Base-by-base conservation (phyloP, 1,140 invertebrate species). In the Panulirus ornatus region DNA sequence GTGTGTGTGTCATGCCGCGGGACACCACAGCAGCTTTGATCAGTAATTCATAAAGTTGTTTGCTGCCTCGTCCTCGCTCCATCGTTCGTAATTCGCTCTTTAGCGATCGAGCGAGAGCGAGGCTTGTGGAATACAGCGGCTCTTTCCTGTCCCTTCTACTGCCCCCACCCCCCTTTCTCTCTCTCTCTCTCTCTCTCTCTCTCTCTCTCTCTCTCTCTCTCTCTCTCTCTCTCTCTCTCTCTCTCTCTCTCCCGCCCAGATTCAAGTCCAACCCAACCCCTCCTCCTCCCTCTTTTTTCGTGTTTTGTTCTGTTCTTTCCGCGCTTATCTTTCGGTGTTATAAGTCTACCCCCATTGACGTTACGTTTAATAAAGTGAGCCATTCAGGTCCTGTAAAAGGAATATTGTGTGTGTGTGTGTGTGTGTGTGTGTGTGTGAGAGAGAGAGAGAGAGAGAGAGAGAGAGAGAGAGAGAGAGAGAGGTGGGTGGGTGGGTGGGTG, bases 191-290 rank as follows among this genome's bases (percentile, higher is more conserved):
- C 70, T 73, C 70, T 73, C 70, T 73, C 70, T 73, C 70, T 73
- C 70, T 73, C 70, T 73, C 70, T 73, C 70, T 73, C 70, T 73
- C 70, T 73, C 70, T 73, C 70, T 73, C 70, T 73, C 70, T 73
- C 70, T 73, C 70, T 73, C 70, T 73, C 70, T 73, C 70, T 36
- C 73, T 44, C 73, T 76, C 73, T 36, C 73, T 36, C 6, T 76
- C 6, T 36, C 73, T 36, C 34, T 73, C 70, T 73, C 70, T 76
- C 73, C 34, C 73, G 0, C 73, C 36, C 73, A 9, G 19, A 34
- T 30, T 34, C n/a, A 9, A 0, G 6, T 30, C 11, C 73, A n/a
- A 19, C 34, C 8, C 2, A 0, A 9, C 34, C 34, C 73, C 34
- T 0, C 34, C 73, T 5, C 73, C 2, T 30, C 34, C 73, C 34